Percentiles rank a stretch among this genome's conserved stretches.
Evolutionary conservation across 2,888 invertebrate species (phyloP).

Genomic region (Lymantria monacha): DNA sequence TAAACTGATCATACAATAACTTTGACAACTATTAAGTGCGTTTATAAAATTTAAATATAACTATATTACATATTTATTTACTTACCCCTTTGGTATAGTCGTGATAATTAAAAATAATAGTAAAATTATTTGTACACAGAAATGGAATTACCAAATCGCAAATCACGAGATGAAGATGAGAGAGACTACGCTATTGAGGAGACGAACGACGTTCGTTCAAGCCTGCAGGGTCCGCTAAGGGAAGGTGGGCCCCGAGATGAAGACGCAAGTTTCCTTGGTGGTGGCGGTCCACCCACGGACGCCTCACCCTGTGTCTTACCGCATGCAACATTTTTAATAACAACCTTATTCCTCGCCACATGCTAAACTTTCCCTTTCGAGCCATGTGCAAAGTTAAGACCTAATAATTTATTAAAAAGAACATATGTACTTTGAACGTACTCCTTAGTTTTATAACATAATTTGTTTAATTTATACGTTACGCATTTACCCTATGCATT

Average conservation of each 20-base stretch:
- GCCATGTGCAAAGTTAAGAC: conserved; percentile 56
- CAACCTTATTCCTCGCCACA: conserved; percentile 55
- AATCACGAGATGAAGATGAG: conserved; percentile 74
- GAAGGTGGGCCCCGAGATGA: conserved; percentile 80
- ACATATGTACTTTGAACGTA: background rate
- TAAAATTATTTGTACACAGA: conserved; percentile 58
- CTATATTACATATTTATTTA: too few relatives aligned
- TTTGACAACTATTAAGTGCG: too few relatives aligned
- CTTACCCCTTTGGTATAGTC: too few relatives aligned
- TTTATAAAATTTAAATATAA: too few relatives aligned
- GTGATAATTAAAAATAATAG: background rate
- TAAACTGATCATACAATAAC: too few relatives aligned
- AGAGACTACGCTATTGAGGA: conserved; percentile 62
- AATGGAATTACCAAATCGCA: conserved; percentile 83
- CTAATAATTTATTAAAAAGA: background rate
- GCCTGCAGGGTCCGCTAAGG: conserved; percentile 85
- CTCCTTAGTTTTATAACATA: background rate
- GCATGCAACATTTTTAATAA: conserved; percentile 63
- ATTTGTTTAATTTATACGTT: conserved; percentile 13
- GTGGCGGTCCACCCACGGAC: conserved; percentile 51
- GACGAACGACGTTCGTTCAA: conserved; percentile 82
- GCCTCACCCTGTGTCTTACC: conserved; percentile 43
- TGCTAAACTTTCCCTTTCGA: conserved; percentile 64
- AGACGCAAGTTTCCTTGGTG: conserved; percentile 71
- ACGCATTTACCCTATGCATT: conserved; percentile 12